Percentiles rank a stretch among this genome's conserved stretches.
phyloP scores from a whole-genome alignment of 1,140 invertebrate species.

The Calephelis nemesis region DNA sequence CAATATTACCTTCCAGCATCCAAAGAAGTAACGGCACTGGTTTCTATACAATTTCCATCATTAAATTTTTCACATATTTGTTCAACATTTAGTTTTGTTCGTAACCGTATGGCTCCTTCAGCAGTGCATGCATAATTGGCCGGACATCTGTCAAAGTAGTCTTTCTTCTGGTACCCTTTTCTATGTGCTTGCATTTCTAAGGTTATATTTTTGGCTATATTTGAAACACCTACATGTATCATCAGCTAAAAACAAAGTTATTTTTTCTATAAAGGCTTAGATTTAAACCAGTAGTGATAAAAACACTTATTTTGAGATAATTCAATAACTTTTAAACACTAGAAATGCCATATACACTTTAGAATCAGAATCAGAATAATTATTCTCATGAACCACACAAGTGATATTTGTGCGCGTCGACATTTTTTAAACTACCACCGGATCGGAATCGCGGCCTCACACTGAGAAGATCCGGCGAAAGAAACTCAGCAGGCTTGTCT shows the following conservation, averaged over 20 bases:
- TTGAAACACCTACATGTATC: conserved; percentile 84
- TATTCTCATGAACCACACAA: too few species aligned
- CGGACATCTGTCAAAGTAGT: conserved; percentile 75
- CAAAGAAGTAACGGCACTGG: conserved; percentile 52
- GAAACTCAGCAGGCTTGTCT: too few species aligned
- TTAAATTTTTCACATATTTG: conserved; percentile 70
- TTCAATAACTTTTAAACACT: too few species aligned
- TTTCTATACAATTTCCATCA: conserved; percentile 35
- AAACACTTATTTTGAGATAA: too few species aligned
- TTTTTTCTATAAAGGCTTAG: too few species aligned
- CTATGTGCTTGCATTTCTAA: conserved; percentile 81
- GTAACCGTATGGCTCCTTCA: conserved; percentile 65
- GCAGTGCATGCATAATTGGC: conserved; percentile 59
- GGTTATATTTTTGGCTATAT: conserved; percentile 74
- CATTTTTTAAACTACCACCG: too few species aligned
- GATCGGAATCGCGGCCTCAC: too few species aligned
- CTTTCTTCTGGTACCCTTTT: conserved; percentile 77
- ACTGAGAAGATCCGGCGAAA: too few species aligned
- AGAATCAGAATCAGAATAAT: too few species aligned
- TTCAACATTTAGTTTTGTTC: conserved; percentile 64
- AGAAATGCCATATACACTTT: too few species aligned
- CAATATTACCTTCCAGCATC: conserved; percentile 69
- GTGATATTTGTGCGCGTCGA: too few species aligned
- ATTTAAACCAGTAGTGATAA: too few species aligned
- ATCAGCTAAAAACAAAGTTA: conserved; percentile 76